phyloP scores from a whole-genome alignment of 1,140 invertebrate genomes.

The Lepidurus apus region DNA sequence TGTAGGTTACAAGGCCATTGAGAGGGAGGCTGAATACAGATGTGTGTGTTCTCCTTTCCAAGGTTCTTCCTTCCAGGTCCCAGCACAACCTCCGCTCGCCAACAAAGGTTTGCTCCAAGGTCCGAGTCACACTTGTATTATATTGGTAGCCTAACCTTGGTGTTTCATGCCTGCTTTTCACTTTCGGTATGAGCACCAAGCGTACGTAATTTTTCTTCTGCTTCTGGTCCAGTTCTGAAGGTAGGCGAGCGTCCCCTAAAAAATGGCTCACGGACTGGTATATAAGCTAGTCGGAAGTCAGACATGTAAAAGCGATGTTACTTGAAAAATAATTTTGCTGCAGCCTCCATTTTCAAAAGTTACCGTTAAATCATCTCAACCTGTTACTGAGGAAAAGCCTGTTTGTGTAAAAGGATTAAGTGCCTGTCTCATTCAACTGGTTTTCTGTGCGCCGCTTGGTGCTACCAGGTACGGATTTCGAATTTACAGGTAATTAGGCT shows the following conservation, averaged over 20 bases:
- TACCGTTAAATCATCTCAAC: too few species aligned
- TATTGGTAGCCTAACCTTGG: background rate
- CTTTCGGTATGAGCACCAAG: background rate
- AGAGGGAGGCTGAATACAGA: background rate
- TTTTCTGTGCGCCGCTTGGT: too few species aligned
- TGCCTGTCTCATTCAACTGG: too few species aligned
- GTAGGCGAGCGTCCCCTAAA: background rate
- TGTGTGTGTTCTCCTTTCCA: constrained; percentile 1
- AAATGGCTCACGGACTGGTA: background rate
- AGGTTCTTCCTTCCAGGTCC: background rate
- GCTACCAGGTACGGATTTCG: too few species aligned
- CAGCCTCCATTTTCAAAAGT: too few species aligned
- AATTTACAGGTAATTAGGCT: too few species aligned
- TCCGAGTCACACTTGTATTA: background rate
- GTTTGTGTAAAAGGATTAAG: too few species aligned
- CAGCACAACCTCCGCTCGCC: background rate
- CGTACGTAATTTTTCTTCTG: background rate
- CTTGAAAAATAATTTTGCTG: too few species aligned
- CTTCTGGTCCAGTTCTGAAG: background rate
- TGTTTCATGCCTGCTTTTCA: background rate
- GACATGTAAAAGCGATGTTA: background rate
- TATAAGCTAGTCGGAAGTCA: background rate
- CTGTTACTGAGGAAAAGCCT: too few species aligned
- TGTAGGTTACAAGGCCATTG: background rate
- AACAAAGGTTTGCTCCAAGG: background rate